Conservation (phyloP, 2,888 invertebrate species). For the Himalopsyche tibetana region DNA sequence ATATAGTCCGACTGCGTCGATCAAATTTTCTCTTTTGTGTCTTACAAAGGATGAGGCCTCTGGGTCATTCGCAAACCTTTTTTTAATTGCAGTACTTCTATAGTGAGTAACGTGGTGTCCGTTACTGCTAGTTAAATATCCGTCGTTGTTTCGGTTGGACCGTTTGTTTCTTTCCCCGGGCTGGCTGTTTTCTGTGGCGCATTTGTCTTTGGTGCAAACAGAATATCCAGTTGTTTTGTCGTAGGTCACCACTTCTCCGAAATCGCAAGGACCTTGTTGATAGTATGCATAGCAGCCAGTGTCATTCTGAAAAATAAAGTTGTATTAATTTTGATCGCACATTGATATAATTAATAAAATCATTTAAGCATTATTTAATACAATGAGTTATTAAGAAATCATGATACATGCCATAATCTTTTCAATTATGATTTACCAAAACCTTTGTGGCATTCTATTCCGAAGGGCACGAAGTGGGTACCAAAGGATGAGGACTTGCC, state of each 20-base stretch:
- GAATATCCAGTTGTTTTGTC: not conserved
- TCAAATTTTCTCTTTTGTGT: not conserved
- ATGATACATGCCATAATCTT: too few relatives aligned
- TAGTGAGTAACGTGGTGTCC: not conserved
- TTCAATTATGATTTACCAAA: too few relatives aligned
- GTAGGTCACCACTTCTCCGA: not conserved
- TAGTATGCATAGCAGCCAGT: not conserved
- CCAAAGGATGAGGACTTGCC: too few relatives aligned
- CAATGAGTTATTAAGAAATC: too few relatives aligned
- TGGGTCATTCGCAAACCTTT: not conserved
- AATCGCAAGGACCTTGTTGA: constrained; percentile 9
- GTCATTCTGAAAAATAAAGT: not conserved
- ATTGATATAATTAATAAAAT: too few relatives aligned
- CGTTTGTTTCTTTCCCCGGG: not conserved
- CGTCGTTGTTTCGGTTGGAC: not conserved
- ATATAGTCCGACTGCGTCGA: not conserved
- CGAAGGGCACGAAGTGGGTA: too few relatives aligned
- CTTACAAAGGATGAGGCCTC: not conserved
- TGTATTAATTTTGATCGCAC: too few relatives aligned
- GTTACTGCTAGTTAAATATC: not conserved
- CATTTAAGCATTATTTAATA: too few relatives aligned
- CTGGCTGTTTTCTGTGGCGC: not conserved
- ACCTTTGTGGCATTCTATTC: too few relatives aligned
- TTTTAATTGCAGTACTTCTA: not conserved
- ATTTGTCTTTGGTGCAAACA: not conserved